Conservation (phyloP, 2,888 invertebrate species). For the Nesidiocoris tenuis region DNA sequence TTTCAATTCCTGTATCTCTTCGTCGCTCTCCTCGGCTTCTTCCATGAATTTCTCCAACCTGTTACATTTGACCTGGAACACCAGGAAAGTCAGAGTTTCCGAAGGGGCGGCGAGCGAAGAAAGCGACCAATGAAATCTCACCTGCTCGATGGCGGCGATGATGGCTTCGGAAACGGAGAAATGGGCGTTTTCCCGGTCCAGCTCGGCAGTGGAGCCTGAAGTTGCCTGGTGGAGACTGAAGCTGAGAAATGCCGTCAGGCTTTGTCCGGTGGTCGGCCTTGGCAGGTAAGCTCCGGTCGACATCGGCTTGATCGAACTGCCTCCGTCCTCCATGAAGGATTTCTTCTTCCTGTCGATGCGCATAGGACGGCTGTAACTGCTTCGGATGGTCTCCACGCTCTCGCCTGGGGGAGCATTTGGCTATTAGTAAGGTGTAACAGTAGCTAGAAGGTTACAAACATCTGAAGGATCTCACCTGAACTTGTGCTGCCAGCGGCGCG, state of each 20-base stretch:
- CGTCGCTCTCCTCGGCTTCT: conserved; percentile 63
- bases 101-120: too few relatives aligned
- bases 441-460: not conserved
- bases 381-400: conserved; percentile 21
- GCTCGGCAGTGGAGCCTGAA: conserved; percentile 66
- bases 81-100: not conserved
- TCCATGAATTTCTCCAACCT: conserved; percentile 57
- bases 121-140: conserved; percentile 48
- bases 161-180: conserved; percentile 81
- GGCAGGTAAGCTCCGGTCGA: conserved; percentile 62
- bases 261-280: conserved; percentile 67
- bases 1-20: conserved; percentile 65
- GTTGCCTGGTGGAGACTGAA: conserved; percentile 67
- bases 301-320: conserved; percentile 61
- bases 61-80: conserved; percentile 61
- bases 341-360: conserved; percentile 54
- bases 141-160: conserved; percentile 76
- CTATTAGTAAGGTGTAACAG: not conserved
- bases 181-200: conserved; percentile 83
- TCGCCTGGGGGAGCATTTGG: conserved; percentile 17
- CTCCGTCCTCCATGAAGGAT: conserved; percentile 61
- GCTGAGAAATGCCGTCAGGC: conserved; percentile 69
- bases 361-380: conserved; percentile 8
- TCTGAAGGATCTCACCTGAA: conserved; percentile 22
- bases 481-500: conserved; percentile 32